Evolutionary conservation across 2,113 vertebrate species (phyloP).

Genomic region (Podarcis muralis): DNA sequence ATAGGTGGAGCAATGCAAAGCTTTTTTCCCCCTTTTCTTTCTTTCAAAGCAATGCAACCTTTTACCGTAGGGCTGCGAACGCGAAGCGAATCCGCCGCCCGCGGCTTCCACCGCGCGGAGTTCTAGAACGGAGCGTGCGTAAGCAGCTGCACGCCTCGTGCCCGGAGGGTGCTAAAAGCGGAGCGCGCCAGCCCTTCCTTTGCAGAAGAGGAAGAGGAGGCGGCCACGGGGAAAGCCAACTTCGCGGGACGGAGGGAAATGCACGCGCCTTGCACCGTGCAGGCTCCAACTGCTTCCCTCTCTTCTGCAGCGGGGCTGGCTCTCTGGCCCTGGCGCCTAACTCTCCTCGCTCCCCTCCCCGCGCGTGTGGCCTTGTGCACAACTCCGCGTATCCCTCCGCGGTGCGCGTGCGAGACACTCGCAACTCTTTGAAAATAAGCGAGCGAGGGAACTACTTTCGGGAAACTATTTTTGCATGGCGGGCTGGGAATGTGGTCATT

Average conservation of each 20-base stretch:
- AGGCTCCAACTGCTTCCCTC: not conserved
- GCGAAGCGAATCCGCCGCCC: not conserved
- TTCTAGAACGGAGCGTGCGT: not conserved
- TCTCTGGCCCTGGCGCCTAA: accelerated
- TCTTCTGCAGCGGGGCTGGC: no score
- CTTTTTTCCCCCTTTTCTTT: no score
- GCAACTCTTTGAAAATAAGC: not conserved
- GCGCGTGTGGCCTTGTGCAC: no score
- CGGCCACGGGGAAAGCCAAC: not conserved
- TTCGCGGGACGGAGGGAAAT: not conserved
- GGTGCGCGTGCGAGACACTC: not conserved
- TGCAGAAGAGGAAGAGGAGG: no score
- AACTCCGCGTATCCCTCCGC: slow-evolving; percentile 25
- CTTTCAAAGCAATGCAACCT: no score
- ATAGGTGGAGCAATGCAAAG: no score
- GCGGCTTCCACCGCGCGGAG: not conserved
- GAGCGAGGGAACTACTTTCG: slow-evolving; percentile 56
- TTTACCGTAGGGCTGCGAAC: not conserved
- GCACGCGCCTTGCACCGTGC: not conserved
- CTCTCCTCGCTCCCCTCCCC: no score
- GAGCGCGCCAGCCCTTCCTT: not conserved
- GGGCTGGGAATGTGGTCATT: not conserved
- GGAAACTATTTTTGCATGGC: slow-evolving; percentile 15
- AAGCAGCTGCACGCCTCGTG: not conserved
- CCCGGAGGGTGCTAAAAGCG: not conserved